phyloP scores from a whole-genome alignment of 2,797 vertebrate species.

The Hafferia zeledoni region DNA sequence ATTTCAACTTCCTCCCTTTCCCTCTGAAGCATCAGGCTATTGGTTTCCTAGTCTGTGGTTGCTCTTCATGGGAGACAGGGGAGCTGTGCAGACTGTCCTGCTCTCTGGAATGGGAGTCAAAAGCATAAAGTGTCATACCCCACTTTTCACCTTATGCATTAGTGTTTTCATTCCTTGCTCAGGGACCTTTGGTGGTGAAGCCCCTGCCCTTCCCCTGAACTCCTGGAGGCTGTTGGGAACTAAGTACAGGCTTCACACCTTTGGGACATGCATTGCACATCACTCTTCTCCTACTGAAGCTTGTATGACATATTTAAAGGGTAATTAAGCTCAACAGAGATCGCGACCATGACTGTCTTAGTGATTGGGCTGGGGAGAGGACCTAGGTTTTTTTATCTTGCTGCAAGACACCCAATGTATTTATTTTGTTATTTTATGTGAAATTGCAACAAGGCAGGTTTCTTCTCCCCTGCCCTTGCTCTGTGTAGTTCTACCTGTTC shows the following conservation, averaged over 20 bases:
- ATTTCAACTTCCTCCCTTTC: neutral
- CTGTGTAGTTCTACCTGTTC: neutral
- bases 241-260: fast-evolving
- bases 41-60: neutral
- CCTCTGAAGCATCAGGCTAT: neutral
- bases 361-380: neutral
- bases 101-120: fast-evolving
- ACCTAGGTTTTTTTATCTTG: neutral
- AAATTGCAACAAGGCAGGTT: neutral
- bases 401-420: neutral
- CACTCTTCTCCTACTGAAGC: neutral
- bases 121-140: fast-evolving
- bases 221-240: neutral
- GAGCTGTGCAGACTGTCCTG: neutral
- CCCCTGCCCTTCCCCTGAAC: too few species aligned
- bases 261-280: neutral
- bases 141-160: fast-evolving
- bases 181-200: neutral
- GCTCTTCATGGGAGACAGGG: neutral
- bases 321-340: neutral
- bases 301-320: neutral
- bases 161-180: neutral
- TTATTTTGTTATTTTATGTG: neutral
- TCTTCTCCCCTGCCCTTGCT: neutral
- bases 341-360: neutral